Percentiles rank a stretch among this genome's conserved stretches.
These are phyloP conservation scores for Nesospiza acunhae DNA, from an alignment of 2,113 vertebrate genomes.

Conservation along the genomic window DNA sequence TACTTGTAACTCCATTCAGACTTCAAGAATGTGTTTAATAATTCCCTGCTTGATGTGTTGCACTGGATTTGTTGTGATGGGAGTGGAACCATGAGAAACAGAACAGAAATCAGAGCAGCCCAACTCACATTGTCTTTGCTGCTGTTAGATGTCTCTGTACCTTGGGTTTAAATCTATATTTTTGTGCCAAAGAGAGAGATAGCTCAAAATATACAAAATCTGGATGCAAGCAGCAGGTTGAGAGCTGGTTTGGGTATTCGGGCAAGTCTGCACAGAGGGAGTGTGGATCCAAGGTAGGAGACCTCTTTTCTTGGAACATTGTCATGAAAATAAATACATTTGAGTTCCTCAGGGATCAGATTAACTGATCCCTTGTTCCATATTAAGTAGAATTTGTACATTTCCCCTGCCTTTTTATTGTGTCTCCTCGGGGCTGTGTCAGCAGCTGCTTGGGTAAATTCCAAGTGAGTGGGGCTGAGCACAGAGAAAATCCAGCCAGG, in stretches of 20 bases:
- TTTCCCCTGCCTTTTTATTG: constrained; percentile 11
- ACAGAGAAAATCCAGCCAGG: background rate
- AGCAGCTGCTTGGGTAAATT: constrained; percentile 46
- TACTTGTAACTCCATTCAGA: background rate
- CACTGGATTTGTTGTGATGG: background rate
- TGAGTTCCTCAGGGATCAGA: background rate
- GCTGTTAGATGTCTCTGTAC: background rate
- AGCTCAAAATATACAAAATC: background rate
- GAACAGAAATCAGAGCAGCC: background rate
- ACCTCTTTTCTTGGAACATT: background rate
- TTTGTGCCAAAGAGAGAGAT: background rate
- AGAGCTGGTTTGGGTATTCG: background rate
- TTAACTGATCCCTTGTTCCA: constrained; percentile 3
- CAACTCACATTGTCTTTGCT: background rate
- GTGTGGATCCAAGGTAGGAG: background rate
- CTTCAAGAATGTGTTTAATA: background rate
- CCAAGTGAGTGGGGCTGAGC: background rate
- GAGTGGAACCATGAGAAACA: background rate
- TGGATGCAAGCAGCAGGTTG: background rate
- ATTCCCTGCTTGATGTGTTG: background rate
- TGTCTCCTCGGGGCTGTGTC: background rate
- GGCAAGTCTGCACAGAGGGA: background rate
- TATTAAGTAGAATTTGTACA: constrained; percentile 11
- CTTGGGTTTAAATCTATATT: background rate
- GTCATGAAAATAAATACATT: background rate